Evolutionary conservation across 2,888 invertebrate species (phyloP).

Genomic region (Margaritifera margaritifera): DNA sequence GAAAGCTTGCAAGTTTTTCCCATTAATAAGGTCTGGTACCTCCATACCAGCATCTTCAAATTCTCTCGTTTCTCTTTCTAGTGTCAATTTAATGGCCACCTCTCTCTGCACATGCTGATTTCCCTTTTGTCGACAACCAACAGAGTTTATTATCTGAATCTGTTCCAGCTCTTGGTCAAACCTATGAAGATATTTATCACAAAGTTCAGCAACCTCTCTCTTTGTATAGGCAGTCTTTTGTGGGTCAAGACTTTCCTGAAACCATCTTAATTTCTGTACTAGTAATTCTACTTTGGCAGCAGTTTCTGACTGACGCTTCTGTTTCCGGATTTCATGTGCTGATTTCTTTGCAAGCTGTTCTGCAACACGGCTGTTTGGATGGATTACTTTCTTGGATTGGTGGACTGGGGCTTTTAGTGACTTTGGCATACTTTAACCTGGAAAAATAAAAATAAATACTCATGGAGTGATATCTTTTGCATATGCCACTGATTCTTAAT

Average conservation of each 20-base stretch:
- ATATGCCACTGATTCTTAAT: too few species aligned
- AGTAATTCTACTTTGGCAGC: conserved; percentile 44
- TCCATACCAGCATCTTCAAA: conserved; percentile 86
- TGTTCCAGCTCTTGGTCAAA: conserved; percentile 87
- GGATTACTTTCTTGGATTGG: conserved; percentile 71
- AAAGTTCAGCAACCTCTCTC: conserved; percentile 74
- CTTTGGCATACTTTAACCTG: conserved; percentile 53
- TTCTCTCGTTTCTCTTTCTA: conserved; percentile 83
- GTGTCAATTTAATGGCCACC: conserved; percentile 84
- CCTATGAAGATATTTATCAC: conserved; percentile 76
- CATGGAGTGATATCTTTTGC: too few species aligned
- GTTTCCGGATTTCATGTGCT: conserved; percentile 76
- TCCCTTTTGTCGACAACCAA: conserved; percentile 81
- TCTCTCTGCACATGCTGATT: conserved; percentile 87
- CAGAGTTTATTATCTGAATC: conserved; percentile 84
- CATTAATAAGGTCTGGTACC: conserved; percentile 82
- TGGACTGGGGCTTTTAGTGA: conserved; percentile 52
- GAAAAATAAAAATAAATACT: too few species aligned
- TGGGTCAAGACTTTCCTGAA: conserved; percentile 79
- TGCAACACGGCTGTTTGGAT: conserved; percentile 90
- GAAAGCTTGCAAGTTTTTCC: conserved; percentile 78
- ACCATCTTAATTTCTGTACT: conserved; percentile 87
- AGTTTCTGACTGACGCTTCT: conserved; percentile 40
- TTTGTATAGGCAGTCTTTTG: conserved; percentile 77
- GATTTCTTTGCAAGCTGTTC: conserved; percentile 82